Conservation (phyloP, 2,113 vertebrate species). For the Elephas maximus region DNA sequence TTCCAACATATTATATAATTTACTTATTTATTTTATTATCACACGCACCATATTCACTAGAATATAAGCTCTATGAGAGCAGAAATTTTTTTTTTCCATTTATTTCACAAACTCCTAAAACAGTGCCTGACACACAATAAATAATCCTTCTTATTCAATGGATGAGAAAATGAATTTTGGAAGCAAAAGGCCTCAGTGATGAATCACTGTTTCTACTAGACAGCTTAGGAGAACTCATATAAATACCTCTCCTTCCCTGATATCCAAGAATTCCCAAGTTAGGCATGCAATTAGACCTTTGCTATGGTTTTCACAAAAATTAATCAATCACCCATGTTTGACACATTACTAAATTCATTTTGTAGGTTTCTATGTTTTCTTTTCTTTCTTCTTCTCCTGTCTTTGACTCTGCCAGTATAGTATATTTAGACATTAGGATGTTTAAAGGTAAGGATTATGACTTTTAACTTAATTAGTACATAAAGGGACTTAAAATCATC, state of each 20-base stretch:
- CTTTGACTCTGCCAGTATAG: neutral
- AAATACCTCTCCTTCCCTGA: neutral
- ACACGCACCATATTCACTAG: neutral
- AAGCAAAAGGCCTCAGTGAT: no score
- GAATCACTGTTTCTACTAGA: neutral
- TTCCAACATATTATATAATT: neutral
- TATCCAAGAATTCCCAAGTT: neutral
- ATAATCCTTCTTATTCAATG: neutral
- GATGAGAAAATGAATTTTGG: neutral
- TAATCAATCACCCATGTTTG: neutral
- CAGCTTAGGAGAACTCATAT: neutral
- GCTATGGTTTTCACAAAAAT: neutral
- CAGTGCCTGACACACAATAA: neutral
- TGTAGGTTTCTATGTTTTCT: neutral
- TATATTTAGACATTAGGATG: neutral
- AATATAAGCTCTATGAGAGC: neutral
- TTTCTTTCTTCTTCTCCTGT: neutral
- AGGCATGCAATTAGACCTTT: neutral
- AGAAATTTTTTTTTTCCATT: neutral
- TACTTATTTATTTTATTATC: neutral
- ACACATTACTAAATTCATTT: neutral
- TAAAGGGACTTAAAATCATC: neutral
- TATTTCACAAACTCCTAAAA: neutral
- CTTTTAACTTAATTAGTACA: neutral
- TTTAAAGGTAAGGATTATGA: constrained; percentile 3